Base-by-base conservation (phyloP, 2,888 invertebrate genomes). In the Eupithecia pulchellata region DNA sequence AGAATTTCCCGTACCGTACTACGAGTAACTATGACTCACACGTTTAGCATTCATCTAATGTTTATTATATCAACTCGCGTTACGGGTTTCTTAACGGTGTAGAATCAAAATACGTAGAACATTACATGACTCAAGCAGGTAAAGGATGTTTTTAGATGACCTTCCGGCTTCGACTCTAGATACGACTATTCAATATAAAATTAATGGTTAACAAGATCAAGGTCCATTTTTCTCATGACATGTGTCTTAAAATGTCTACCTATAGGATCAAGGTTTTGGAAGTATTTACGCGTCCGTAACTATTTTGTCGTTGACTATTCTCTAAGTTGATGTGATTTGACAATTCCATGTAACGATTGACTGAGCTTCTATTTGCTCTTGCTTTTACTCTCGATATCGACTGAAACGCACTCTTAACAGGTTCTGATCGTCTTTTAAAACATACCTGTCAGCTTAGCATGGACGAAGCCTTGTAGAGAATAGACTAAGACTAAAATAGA, bases 1-100 rank as follows among this genome's bases (percentile, higher is more conserved):
- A 58, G 58, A 64, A 60, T 64, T 52, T 25, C 52, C 52, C 25
- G 25, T 52, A 52, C 52, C 52, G 52, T 52, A 25, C 52, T 52
- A 52, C 52, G 52, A 52, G 25, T 52, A 25, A 52, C 13, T 25
- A 25, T 52, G 52, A 52, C 52, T 52, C 52, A 52, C 25, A 25
- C 52, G 52, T 25, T 52, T 11, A 25, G 25, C 25, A 52, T 52
- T 52, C 47, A 25, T 52, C 25, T 11, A 20, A 25, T 52, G 52
- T 52, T 52, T 52, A 52, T 25, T 52, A 25, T 52, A 52, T 52
- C 11, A 52, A 52, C 52, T 52, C 25, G 25, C 1, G 8, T 11
- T 52, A 52, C 52, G 52, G 52, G 52, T 52, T 25, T 52, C 25
- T 4, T 20, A 52, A 52, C 52, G 20, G 52, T 13, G 52, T 25